phyloP scores from a whole-genome alignment of 2,888 invertebrate genomes.

The Pristionchus fissidentatus region DNA sequence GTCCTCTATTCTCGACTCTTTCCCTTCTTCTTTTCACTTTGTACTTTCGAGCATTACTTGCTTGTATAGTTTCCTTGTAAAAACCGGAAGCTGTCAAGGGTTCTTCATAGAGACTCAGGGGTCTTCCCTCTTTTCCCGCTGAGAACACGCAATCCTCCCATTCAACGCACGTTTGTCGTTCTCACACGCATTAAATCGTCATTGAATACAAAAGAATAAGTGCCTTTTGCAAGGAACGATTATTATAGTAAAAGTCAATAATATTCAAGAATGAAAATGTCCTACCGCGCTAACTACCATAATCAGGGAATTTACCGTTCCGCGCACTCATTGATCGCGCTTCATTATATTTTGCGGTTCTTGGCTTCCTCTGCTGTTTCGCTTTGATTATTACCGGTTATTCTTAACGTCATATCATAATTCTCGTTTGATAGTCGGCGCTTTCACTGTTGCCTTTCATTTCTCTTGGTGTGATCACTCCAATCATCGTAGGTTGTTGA shows the following conservation, averaged over 20 bases:
- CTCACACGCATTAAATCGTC: no score
- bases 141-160: background rate
- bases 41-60: constrained; percentile 24
- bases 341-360: constrained; percentile 2
- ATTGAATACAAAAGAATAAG: background rate
- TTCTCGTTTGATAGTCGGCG: constrained; percentile 31
- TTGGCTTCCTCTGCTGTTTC: constrained; percentile 15
- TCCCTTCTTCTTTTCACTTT: background rate
- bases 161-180: no score
- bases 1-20: constrained; percentile 20
- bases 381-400: constrained; percentile 39
- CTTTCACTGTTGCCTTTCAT: constrained; percentile 23
- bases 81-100: constrained; percentile 33
- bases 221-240: background rate
- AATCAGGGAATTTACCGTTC: background rate
- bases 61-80: constrained; percentile 29
- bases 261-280: background rate
- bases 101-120: constrained; percentile 5
- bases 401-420: constrained; percentile 33
- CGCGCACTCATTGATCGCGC: background rate
- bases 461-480: background rate
- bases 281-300: background rate
- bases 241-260: background rate
- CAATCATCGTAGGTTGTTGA: constrained; percentile 33
- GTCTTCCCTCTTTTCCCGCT: background rate